Percentiles rank a stretch among this genome's conserved stretches.
These are phyloP conservation scores for Nasua narica DNA, from an alignment of 2,797 vertebrate species.

Conservation along the genomic window DNA sequence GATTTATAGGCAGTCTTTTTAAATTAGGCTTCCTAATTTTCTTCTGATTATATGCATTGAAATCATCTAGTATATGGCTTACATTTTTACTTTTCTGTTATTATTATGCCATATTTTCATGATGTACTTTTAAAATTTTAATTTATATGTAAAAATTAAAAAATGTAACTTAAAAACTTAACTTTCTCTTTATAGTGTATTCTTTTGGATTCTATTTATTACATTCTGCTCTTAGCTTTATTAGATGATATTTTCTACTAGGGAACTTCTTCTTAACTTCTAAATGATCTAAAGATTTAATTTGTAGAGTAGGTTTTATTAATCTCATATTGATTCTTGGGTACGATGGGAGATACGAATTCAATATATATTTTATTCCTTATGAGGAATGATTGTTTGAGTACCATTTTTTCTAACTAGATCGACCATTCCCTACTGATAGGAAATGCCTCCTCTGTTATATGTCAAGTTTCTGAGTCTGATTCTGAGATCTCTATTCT, in stretches of 20 bases:
- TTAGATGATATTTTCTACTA: not conserved
- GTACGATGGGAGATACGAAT: not conserved
- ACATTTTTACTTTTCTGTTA: not conserved
- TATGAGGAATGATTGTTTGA: not conserved
- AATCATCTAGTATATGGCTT: not conserved
- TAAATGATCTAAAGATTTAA: constrained; percentile 9
- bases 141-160: not conserved
- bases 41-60: not conserved
- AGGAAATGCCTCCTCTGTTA: not conserved
- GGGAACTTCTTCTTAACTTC: not conserved
- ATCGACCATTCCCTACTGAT: not conserved
- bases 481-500: not conserved
- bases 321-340: not conserved
- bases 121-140: not conserved
- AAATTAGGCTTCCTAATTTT: not conserved
- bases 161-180: not conserved
- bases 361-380: not conserved
- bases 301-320: not conserved
- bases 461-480: not conserved
- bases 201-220: not conserved
- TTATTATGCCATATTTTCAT: not conserved
- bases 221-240: not conserved
- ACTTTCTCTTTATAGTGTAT: not conserved
- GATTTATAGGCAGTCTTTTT: not conserved
- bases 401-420: not conserved